Base-by-base conservation (phyloP, 2,113 vertebrate genomes). In the Chitala chitala region DNA sequence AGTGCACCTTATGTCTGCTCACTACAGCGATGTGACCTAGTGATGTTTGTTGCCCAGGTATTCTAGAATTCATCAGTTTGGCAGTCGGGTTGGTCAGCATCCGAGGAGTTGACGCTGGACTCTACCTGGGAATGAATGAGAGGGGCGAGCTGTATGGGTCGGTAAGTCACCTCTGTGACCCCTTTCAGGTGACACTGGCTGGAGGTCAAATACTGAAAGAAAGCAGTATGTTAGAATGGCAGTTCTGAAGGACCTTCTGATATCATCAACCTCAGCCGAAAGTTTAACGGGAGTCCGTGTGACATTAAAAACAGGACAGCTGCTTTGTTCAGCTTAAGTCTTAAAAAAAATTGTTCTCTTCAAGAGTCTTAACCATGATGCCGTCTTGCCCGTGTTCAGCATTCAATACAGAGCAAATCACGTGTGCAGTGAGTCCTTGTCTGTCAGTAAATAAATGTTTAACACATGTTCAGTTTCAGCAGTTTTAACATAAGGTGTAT, bases 21-120 rank as follows among this genome's bases (percentile, higher is more conserved):
- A n/a, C n/a, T n/a, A n/a, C n/a, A n/a, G n/a, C n/a, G 3, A 46
- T 22, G 26, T 73, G 58, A 73, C 58, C 10, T 6, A n/a, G 20
- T 51, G 29, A 33, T 69, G 31, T 53, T 22, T 17, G 54, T 69
- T 44, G 84, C 86, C 48, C 77, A 99, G 97, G 97, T 80, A 99
- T 99, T 87, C 87, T 99, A 90, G 97, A 99, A 89, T 98, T 99
- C 85, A 98, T 99, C 81, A 99, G 97, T 88, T 90, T 99, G 89
- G 96, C 97, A n/a, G 96, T 99, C 79, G 92, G 97, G 65, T 92
- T 99, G 86, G 96, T 99, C 86, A 99, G 97, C 89, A 98, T 99
- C 88, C 93, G 95, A 68, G 97, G 97, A 61, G 96, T 99, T 87
- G 97, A 99, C 71, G 94, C 95, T 0, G 95, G 95, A 85, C 93